phyloP scores from a whole-genome alignment of 2,888 invertebrate species.

The Rhaphigaster nebulosa region DNA sequence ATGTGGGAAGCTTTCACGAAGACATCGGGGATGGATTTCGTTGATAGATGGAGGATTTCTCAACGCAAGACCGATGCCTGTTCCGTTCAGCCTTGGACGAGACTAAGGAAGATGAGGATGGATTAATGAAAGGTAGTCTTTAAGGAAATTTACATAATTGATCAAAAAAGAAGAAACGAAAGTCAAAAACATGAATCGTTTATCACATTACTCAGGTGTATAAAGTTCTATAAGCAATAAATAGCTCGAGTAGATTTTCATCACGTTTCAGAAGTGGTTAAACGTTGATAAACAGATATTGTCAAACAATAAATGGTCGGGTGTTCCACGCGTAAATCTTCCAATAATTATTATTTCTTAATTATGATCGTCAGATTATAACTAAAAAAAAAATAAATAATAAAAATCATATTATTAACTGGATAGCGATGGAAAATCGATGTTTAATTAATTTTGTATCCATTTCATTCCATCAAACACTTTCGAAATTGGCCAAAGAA shows the following conservation, averaged over 20 bases:
- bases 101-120: background rate
- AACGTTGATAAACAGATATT: background rate
- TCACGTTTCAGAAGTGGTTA: background rate
- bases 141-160: background rate
- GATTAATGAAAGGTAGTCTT: background rate
- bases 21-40: background rate
- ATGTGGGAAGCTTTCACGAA: slow-evolving; percentile 3
- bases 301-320: background rate
- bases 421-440: too few relatives aligned
- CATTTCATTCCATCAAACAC: too few relatives aligned
- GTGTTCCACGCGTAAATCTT: background rate
- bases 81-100: background rate
- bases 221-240: background rate
- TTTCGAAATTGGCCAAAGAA: too few relatives aligned
- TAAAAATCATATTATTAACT: too few relatives aligned
- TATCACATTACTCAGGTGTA: background rate
- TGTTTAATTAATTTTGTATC: too few relatives aligned
- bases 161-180: background rate
- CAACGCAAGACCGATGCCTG: background rate
- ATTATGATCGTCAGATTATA: too few relatives aligned
- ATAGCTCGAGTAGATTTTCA: background rate
- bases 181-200: background rate
- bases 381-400: too few relatives aligned
- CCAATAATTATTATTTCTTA: too few relatives aligned
- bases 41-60: background rate